A percentile compares a stretch with the other conserved stretches of the same genome.
Conservation (phyloP, 2,888 invertebrate genomes). For the Athalia rosae region DNA sequence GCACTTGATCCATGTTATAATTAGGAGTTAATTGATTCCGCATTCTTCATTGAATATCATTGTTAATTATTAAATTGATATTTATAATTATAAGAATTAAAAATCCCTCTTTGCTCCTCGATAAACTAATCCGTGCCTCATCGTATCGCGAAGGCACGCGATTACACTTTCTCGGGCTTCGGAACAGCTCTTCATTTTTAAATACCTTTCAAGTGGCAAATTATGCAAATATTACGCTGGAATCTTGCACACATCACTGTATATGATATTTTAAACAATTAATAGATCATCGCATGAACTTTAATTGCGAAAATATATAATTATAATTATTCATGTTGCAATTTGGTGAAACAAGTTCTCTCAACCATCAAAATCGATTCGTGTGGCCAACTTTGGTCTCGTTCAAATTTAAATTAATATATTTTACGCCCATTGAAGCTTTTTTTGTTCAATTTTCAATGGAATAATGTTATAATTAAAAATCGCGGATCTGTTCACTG, state of each 20-base stretch:
- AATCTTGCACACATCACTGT: neutral
- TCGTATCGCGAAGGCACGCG: slow-evolving; percentile 8
- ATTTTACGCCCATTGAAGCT: neutral
- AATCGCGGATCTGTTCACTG: neutral
- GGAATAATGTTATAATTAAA: neutral
- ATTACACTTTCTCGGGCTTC: slow-evolving; percentile 4
- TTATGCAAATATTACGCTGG: neutral
- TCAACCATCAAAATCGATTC: slow-evolving; percentile 9
- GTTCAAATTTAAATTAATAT: slow-evolving; percentile 5
- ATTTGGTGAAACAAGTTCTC: neutral
- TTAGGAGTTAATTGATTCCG: neutral
- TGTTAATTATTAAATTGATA: neutral
- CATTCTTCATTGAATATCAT: slow-evolving; percentile 2
- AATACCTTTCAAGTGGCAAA: neutral
- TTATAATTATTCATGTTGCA: neutral
- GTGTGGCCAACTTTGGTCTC: neutral
- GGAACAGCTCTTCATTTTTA: slow-evolving; percentile 7
- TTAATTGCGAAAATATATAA: neutral
- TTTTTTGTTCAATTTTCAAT: neutral
- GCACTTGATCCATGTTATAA: neutral
- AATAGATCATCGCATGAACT: too few species aligned
- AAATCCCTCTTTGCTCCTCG: neutral
- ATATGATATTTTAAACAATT: neutral
- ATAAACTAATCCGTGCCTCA: neutral
- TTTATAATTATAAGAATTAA: neutral